A percentile compares a stretch with the other conserved stretches of the same genome.
phyloP scores from a whole-genome alignment of 1,140 invertebrate genomes.

The Scaptomyza graminum region DNA sequence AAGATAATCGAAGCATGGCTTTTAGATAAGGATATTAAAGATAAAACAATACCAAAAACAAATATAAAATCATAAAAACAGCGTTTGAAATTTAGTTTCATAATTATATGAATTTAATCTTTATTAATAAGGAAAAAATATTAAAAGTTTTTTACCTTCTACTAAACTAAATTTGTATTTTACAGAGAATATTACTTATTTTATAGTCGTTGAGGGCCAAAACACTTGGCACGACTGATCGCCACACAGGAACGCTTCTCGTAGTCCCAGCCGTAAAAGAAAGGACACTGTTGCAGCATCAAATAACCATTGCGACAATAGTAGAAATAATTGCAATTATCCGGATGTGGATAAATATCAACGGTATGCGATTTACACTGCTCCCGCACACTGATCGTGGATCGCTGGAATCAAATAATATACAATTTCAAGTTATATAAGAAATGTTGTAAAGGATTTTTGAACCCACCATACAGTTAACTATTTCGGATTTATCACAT shows the following conservation, averaged over 20 bases:
- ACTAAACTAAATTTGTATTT: not conserved
- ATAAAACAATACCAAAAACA: no score
- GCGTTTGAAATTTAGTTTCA: no score
- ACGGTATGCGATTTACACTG: slow-evolving; percentile 66
- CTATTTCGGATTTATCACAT: slow-evolving; percentile 74
- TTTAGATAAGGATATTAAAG: no score
- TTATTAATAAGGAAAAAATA: no score
- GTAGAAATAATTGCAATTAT: slow-evolving; percentile 79
- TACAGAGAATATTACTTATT: not conserved
- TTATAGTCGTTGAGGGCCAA: slow-evolving; percentile 12
- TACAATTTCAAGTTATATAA: not conserved
- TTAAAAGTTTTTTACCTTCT: no score
- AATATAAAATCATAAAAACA: no score
- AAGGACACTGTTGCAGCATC: slow-evolving; percentile 74
- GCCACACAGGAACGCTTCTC: slow-evolving; percentile 65
- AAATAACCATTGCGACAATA: slow-evolving; percentile 65
- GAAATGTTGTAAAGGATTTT: not conserved
- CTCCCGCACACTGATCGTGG: slow-evolving; percentile 47
- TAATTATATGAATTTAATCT: no score
- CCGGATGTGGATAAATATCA: slow-evolving; percentile 71
- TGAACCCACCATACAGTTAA: slow-evolving; percentile 63
- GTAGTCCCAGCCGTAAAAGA: slow-evolving; percentile 74
- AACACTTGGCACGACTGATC: slow-evolving; percentile 66
- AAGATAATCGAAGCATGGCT: no score
- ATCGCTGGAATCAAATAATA: slow-evolving; percentile 30